Evolutionary conservation across 2,113 vertebrate species (phyloP).

Genomic region (Dicerorhinus sumatrensis): DNA sequence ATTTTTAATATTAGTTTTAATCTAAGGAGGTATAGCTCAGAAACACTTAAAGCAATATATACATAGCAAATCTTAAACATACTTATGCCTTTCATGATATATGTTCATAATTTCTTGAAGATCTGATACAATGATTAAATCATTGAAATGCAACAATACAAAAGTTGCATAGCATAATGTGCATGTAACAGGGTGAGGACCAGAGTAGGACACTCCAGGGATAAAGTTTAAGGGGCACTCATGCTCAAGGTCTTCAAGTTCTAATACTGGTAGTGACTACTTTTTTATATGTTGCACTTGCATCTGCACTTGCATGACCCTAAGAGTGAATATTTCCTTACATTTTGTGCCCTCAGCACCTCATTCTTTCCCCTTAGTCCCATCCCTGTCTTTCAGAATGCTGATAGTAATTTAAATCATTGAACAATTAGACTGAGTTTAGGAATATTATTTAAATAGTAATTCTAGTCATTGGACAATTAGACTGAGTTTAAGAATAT

Average conservation of each 20-base stretch:
- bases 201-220: neutral
- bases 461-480: neutral
- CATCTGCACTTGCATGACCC: too few relatives aligned
- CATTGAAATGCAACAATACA: neutral
- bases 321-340: neutral
- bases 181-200: neutral
- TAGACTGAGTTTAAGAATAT: neutral
- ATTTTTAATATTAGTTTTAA: neutral
- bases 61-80: neutral
- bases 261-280: neutral
- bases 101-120: neutral
- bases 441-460: neutral
- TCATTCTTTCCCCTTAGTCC: neutral
- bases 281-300: too few relatives aligned
- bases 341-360: neutral
- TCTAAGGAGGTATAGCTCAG: neutral
- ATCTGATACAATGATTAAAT: neutral
- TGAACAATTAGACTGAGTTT: neutral
- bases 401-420: neutral
- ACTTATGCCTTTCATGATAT: neutral
- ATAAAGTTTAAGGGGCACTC: neutral
- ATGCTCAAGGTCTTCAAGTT: neutral
- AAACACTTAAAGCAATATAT: neutral
- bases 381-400: neutral
- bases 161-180: neutral